These are phyloP conservation scores for Monochamus saltuarius DNA, from an alignment of 1,140 invertebrate species.

Conservation along the genomic window DNA sequence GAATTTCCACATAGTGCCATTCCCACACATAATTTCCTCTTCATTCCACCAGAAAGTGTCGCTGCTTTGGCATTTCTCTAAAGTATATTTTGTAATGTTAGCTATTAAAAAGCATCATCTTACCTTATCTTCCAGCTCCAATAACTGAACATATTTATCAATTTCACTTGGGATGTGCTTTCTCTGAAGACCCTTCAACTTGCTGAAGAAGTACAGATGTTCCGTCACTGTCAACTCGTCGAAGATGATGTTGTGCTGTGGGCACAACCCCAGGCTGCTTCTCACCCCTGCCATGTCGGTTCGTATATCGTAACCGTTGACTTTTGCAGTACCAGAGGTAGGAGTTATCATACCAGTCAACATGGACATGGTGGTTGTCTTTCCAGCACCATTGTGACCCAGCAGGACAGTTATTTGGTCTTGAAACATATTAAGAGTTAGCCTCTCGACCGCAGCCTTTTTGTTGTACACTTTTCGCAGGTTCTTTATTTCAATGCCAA, in stretches of 20 bases:
- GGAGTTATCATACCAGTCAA: slow-evolving; percentile 69
- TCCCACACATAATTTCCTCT: slow-evolving; percentile 76
- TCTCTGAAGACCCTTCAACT: slow-evolving; percentile 69
- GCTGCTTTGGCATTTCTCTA: slow-evolving; percentile 55
- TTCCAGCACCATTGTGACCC: slow-evolving; percentile 72
- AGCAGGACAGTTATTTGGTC: slow-evolving; percentile 71
- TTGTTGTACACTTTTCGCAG: slow-evolving; percentile 63
- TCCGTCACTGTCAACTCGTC: slow-evolving; percentile 86
- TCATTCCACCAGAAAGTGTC: slow-evolving; percentile 82
- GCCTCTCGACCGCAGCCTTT: slow-evolving; percentile 57
- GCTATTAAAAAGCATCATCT: slow-evolving; percentile 32
- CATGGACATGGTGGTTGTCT: slow-evolving; percentile 80
- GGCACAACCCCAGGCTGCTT: slow-evolving; percentile 80
- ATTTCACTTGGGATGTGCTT: slow-evolving; percentile 57
- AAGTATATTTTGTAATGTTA: slow-evolving; percentile 9
- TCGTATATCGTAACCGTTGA: slow-evolving; percentile 68
- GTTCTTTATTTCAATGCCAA: slow-evolving; percentile 66
- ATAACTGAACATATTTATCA: slow-evolving; percentile 64
- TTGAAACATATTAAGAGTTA: slow-evolving; percentile 69
- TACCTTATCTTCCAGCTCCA: slow-evolving; percentile 63
- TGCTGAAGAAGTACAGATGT: slow-evolving; percentile 85
- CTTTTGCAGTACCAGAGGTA: slow-evolving; percentile 65
- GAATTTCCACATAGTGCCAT: slow-evolving; percentile 74
- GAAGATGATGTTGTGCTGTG: slow-evolving; percentile 94
- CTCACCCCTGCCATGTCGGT: slow-evolving; percentile 63